Conservation (phyloP, 2,797 vertebrate genomes). For the Meriones psammophilus region DNA sequence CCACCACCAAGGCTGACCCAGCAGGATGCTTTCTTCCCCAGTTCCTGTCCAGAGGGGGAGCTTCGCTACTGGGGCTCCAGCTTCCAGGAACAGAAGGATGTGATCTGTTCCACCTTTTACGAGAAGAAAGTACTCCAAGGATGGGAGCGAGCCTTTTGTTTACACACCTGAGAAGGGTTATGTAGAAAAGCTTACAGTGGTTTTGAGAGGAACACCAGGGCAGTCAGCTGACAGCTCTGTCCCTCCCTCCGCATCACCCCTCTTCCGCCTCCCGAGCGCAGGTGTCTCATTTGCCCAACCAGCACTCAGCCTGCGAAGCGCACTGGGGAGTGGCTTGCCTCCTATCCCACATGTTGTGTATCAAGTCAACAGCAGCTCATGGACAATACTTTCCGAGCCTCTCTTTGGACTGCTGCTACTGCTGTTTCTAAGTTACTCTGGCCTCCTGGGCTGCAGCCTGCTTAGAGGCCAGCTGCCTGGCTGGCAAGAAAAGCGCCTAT, state of each 20-base stretch:
- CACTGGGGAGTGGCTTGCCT: constrained; percentile 21
- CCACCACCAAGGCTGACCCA: constrained; percentile 75
- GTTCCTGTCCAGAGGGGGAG: constrained; percentile 72
- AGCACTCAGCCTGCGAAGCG: constrained; percentile 47
- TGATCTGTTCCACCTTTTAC: too few species aligned
- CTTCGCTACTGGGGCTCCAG: constrained; percentile 32
- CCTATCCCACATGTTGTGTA: background rate
- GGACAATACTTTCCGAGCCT: constrained; percentile 53
- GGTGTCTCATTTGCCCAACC: constrained; percentile 16
- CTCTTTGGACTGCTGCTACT: constrained; percentile 56
- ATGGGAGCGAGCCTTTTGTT: background rate
- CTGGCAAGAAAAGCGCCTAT: constrained; percentile 28
- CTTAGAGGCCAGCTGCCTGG: constrained; percentile 34
- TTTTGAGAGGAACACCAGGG: background rate
- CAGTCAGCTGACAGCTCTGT: background rate
- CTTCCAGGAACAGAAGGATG: constrained; percentile 72
- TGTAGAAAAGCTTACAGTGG: background rate
- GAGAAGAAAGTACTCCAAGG: background rate
- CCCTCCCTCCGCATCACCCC: background rate
- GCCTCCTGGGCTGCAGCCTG: constrained; percentile 55
- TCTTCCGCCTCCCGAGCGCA: background rate
- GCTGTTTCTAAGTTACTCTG: constrained; percentile 15
- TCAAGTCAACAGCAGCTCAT: background rate
- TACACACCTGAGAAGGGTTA: background rate
- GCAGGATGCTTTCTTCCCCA: constrained; percentile 66